Evolutionary conservation across 2,888 invertebrate genomes (phyloP).

Genomic region (Andrena flavipes): DNA sequence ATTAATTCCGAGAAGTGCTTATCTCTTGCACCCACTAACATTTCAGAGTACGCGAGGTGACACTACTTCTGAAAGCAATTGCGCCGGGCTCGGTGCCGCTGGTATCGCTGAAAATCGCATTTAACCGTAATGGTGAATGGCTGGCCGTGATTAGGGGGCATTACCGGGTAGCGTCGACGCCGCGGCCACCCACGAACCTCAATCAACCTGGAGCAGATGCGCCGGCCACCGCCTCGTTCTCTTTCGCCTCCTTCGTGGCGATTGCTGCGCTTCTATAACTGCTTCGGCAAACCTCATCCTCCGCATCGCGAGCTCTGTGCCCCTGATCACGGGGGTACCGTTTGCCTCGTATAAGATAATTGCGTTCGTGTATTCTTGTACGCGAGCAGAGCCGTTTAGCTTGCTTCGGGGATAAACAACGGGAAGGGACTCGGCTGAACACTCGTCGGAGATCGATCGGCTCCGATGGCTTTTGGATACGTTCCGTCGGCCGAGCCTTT

Average conservation of each 20-base stretch:
- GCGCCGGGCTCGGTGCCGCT: constrained; percentile 24
- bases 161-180: constrained; percentile 75
- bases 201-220: constrained; percentile 75
- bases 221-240: constrained; percentile 35
- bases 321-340: constrained; percentile 6
- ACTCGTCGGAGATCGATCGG: too few relatives aligned
- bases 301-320: neutral
- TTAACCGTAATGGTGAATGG: constrained; percentile 81
- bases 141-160: constrained; percentile 81
- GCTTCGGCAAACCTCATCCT: constrained; percentile 30
- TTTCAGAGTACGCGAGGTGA: constrained; percentile 48
- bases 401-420: too few relatives aligned
- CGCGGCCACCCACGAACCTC: constrained; percentile 82
- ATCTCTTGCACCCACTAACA: neutral
- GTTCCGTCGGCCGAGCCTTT: neutral
- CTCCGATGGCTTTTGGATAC: too few relatives aligned
- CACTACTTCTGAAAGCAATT: constrained; percentile 49
- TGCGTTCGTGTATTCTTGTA: neutral
- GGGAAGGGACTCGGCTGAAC: too few relatives aligned
- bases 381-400: neutral
- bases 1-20: neutral
- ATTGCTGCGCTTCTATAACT: constrained; percentile 57
- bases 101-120: constrained; percentile 80
- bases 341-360: neutral
- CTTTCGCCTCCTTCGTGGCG: constrained; percentile 42